Base-by-base conservation (phyloP, 2,797 vertebrate species). In the Acipenser ruthenus region DNA sequence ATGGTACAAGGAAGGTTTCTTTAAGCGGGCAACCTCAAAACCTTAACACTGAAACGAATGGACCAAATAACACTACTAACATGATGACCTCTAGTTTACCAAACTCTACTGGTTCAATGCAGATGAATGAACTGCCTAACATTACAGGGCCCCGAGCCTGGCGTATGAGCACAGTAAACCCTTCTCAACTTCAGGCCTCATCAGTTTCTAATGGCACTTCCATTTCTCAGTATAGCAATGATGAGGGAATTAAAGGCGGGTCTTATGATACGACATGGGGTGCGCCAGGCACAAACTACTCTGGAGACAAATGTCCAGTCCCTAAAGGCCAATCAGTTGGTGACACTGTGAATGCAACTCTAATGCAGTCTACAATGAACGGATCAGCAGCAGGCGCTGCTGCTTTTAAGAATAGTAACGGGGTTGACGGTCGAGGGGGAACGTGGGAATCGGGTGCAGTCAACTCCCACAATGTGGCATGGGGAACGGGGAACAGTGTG, bases 1-100 rank as follows among this genome's bases (percentile, higher is more conserved):
- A 92, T 90, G 95, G 94, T 94, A 95, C 94, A 89, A 91, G 88
- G 89, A 95, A 95, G 85, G 90, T 92, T 90, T 89, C 91, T 83
- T 96, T 95, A 90, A 90, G 92, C 87, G 91, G 93, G 84, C 94
- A 93, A 88, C 88, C 93, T 91, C 90, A 92, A 83, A 95, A 92
- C 89, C 92, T 94, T 86, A 94, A 95, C 95, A 92, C 94, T 93
- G 96, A 98, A 91, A 87, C 91, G 86, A 94, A 93, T 84, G 97
- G 95, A 98, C 96, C 97, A 98, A 98, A 95, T 94, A 95, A 98
- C 95, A 98, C 96, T 93, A 96, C 89, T 95, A 96, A 97, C 89
- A 92, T 91, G 89, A 90, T 94, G 92, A 97, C 94, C 94, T 99
- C 96, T 94, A 94, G 91, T 94, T 95, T 95, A 95, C 94, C 95